Conservation (phyloP, 2,113 vertebrate genomes). For the Cyanoderma ruficeps region DNA sequence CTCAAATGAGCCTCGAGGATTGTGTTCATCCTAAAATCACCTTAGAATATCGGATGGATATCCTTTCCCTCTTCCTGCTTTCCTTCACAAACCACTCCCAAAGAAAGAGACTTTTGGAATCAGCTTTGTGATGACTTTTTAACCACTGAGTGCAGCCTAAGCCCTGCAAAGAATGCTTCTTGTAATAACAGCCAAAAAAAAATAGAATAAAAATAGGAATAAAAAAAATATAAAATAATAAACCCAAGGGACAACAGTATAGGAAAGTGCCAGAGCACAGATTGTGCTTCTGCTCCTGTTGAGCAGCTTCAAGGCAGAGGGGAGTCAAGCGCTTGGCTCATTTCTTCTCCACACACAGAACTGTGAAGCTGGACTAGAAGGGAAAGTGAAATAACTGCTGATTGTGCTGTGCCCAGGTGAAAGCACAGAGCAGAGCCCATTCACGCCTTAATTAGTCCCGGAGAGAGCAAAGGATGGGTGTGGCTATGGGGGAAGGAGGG, state of each 20-base stretch:
- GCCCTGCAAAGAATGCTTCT: not conserved
- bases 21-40: not conserved
- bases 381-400: not conserved
- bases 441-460: not conserved
- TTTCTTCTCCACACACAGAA: not conserved
- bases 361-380: not conserved
- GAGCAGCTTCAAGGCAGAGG: rapidly evolving
- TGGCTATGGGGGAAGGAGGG: not conserved
- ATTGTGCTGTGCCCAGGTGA: not conserved
- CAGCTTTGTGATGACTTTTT: not conserved
- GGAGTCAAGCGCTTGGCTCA: not conserved
- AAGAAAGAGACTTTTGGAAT: not conserved
- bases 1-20: not conserved
- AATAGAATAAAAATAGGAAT: not conserved
- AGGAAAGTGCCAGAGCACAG: not conserved
- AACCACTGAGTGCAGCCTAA: not conserved
- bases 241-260: rapidly evolving
- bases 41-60: not conserved
- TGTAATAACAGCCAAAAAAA: not conserved
- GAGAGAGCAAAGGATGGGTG: not conserved
- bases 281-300: not conserved
- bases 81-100: not conserved
- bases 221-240: not conserved
- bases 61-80: not conserved
- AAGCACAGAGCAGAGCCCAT: not conserved